Evolutionary conservation across 2,888 invertebrate genomes (phyloP).

Genomic region (Drosophila recens): DNA sequence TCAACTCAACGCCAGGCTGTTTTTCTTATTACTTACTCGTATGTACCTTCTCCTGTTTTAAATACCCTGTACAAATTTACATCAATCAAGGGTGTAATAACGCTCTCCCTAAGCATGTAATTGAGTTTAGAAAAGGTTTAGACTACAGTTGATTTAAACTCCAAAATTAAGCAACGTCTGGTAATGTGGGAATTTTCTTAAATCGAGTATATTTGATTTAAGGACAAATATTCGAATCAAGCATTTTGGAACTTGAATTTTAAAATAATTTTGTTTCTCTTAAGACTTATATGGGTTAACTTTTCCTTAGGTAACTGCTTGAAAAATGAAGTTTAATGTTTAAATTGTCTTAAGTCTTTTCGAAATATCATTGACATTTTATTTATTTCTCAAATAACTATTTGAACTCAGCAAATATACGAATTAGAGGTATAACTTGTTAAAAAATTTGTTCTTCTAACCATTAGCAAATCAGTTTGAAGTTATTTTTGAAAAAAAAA

Average conservation of each 20-base stretch:
- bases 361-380: not conserved
- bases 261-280: no score
- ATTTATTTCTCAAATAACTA: no score
- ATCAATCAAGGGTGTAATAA: not conserved
- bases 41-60: constrained; percentile 34
- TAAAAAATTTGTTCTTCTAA: no score
- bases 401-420: not conserved
- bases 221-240: no score
- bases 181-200: no score
- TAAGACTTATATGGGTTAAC: no score
- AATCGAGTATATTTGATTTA: no score
- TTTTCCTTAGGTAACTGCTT: not conserved
- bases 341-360: not conserved
- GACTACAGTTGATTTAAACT: not conserved
- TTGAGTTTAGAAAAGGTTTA: not conserved
- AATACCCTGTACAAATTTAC: constrained; percentile 15
- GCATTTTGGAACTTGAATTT: no score
- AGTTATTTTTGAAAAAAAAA: not conserved
- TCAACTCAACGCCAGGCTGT: constrained; percentile 39
- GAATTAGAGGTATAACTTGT: no score
- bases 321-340: not conserved
- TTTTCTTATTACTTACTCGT: constrained; percentile 47
- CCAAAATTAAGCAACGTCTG: no score
- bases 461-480: not conserved
- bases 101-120: not conserved